A percentile compares a stretch with the other conserved stretches of the same genome.
phyloP scores from a whole-genome alignment of 2,113 vertebrate genomes.

The Trochalopteron elliotii region DNA sequence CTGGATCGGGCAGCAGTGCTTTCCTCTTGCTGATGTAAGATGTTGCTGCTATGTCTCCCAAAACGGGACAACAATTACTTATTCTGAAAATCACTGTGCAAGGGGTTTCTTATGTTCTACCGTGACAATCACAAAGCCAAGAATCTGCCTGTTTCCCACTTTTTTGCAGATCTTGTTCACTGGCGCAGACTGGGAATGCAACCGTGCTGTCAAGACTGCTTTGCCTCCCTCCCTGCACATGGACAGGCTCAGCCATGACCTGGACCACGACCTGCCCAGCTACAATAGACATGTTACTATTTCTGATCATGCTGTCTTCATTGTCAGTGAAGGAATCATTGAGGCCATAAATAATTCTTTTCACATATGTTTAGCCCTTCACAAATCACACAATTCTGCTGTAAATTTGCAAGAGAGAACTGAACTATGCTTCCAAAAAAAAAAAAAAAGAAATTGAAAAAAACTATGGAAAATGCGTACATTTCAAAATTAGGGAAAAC shows the following conservation, averaged over 20 bases:
- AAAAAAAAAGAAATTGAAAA: neutral
- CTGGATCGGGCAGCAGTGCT: fast-evolving
- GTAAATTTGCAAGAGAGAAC: neutral
- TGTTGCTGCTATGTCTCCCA: neutral
- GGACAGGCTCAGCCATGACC: neutral
- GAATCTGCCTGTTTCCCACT: neutral
- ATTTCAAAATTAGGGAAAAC: neutral
- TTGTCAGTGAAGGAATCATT: neutral
- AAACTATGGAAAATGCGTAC: neutral
- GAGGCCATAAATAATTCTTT: neutral
- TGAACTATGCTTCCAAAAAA: neutral
- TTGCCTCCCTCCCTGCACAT: neutral
- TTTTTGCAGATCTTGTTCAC: neutral
- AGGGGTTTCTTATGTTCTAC: neutral
- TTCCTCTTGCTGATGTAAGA: neutral
- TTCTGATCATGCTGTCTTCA: neutral
- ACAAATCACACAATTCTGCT: neutral
- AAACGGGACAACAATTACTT: neutral
- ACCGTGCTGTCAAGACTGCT: neutral
- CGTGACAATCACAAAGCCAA: neutral
- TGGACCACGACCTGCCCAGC: neutral
- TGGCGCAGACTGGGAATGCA: fast-evolving
- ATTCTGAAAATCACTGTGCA: neutral
- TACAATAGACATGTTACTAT: neutral
- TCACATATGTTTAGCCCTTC: neutral